Percentiles rank a stretch among this genome's conserved stretches.
phyloP scores from a whole-genome alignment of 2,113 vertebrate genomes.

The Anser brachyrhynchus region DNA sequence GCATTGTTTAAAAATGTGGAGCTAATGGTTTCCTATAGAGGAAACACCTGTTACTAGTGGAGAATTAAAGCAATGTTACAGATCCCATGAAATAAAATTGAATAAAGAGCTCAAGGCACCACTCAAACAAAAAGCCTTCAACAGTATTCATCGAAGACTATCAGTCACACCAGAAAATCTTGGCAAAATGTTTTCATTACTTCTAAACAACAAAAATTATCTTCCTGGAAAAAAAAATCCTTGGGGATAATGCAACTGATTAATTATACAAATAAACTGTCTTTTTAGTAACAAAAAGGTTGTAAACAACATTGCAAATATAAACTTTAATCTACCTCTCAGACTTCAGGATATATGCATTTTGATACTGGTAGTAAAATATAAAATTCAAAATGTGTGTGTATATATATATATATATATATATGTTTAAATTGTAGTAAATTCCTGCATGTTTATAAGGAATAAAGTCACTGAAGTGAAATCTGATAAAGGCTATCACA shows the following conservation, averaged over 20 bases:
- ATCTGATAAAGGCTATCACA: background rate
- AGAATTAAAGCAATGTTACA: conserved; percentile 51
- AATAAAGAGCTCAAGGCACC: conserved; percentile 65
- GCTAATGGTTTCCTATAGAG: conserved; percentile 34
- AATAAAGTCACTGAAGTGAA: background rate
- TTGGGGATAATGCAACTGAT: conserved; percentile 53
- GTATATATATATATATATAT: background rate
- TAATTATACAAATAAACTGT: conserved; percentile 71
- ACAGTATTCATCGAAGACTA: conserved; percentile 37
- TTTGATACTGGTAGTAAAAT: background rate
- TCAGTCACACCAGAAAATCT: conserved; percentile 57
- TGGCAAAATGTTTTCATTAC: conserved; percentile 65
- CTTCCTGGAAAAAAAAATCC: background rate
- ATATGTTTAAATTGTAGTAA: background rate
- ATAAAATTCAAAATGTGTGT: conserved; percentile 31
- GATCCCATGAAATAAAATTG: conserved; percentile 40
- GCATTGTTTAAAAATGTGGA: conserved; percentile 56
- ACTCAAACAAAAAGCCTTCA: conserved; percentile 59
- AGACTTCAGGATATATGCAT: conserved; percentile 10
- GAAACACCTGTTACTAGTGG: conserved; percentile 60
- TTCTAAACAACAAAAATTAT: conserved; percentile 47
- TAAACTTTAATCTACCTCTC: conserved; percentile 3
- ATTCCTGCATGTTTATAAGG: background rate
- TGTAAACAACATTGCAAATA: conserved; percentile 38
- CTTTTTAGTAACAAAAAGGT: conserved; percentile 29